Evolutionary conservation across 2,113 vertebrate genomes (phyloP).

Genomic region (Origma solitaria): DNA sequence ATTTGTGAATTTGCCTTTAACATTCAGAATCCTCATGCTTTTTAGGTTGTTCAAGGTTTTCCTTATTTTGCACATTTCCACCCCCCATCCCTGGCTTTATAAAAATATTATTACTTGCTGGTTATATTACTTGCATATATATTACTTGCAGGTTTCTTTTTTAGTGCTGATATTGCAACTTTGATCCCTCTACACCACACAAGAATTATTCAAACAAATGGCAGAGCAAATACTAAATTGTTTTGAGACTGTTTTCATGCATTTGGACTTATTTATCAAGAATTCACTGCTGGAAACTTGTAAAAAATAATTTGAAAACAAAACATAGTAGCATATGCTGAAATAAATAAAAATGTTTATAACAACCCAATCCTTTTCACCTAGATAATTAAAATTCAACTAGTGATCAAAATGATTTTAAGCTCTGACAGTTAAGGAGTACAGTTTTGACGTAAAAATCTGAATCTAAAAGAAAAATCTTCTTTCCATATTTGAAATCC

Average conservation of each 20-base stretch:
- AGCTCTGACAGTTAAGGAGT: background rate
- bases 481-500: background rate
- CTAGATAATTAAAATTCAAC: background rate
- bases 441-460: background rate
- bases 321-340: background rate
- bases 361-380: background rate
- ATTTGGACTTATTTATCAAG: background rate
- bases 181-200: background rate
- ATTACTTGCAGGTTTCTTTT: background rate
- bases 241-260: background rate
- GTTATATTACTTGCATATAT: background rate
- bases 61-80: background rate
- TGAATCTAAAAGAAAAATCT: background rate
- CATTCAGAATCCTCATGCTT: background rate
- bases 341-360: background rate
- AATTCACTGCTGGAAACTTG: background rate
- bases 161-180: background rate
- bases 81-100: rapidly evolving
- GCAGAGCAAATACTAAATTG: background rate
- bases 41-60: background rate
- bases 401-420: background rate
- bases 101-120: background rate
- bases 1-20: background rate
- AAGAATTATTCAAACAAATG: background rate
- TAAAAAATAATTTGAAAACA: background rate